These are phyloP conservation scores for Coelopa frigida DNA, from an alignment of 1,140 invertebrate species.

Conservation along the genomic window DNA sequence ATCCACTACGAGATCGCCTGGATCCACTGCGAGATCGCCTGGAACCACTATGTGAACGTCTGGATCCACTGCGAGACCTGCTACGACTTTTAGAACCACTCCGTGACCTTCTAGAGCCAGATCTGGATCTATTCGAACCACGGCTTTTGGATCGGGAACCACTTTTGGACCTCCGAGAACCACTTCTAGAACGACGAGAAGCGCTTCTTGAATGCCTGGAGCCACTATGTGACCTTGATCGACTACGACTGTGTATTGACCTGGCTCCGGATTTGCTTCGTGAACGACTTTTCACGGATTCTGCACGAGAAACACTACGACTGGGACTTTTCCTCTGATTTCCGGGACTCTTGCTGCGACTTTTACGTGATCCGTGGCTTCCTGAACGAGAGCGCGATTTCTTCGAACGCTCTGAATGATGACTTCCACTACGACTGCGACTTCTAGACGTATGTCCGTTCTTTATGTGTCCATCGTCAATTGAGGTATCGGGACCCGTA, in stretches of 20 bases:
- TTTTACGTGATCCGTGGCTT: slow-evolving; percentile 14
- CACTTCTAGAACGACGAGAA: neutral
- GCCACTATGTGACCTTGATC: slow-evolving; percentile 19
- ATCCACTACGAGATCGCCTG: slow-evolving; percentile 25
- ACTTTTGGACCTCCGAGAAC: slow-evolving; percentile 16
- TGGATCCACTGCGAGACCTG: slow-evolving; percentile 26
- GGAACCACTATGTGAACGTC: slow-evolving; percentile 33
- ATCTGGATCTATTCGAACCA: neutral
- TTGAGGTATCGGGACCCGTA: neutral
- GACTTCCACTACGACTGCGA: slow-evolving; percentile 16
- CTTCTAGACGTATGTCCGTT: slow-evolving; percentile 11
- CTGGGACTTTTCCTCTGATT: slow-evolving; percentile 7
- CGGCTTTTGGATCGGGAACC: slow-evolving; percentile 7
- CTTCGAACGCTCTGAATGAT: slow-evolving; percentile 17
- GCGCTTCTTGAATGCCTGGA: slow-evolving; percentile 10
- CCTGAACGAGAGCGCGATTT: slow-evolving; percentile 37
- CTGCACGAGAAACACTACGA: slow-evolving; percentile 21
- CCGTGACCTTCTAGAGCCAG: slow-evolving; percentile 29
- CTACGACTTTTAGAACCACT: slow-evolving; percentile 25
- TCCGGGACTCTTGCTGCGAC: slow-evolving; percentile 4
- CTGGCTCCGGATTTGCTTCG: slow-evolving; percentile 27
- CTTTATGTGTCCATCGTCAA: neutral
- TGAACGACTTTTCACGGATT: slow-evolving; percentile 22
- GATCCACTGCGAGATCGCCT: slow-evolving; percentile 38
- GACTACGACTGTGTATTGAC: slow-evolving; percentile 24